Percentiles rank a stretch among this genome's conserved stretches.
Evolutionary conservation across 2,797 vertebrate species (phyloP).

Genomic region (Pachyuromys duprasi): DNA sequence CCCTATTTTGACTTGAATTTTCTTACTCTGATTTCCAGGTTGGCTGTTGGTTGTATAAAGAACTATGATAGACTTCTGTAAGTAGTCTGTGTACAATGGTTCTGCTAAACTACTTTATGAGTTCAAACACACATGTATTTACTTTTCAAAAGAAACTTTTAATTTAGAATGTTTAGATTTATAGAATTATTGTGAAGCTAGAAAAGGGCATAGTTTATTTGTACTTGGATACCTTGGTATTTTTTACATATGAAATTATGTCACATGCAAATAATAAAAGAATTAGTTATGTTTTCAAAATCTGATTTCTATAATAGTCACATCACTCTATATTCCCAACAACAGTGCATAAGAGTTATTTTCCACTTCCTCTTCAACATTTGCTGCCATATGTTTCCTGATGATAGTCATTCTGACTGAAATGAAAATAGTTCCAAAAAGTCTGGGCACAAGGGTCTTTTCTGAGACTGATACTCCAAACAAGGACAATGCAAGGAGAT

Average conservation of each 20-base stretch:
- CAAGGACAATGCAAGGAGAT: too few species aligned
- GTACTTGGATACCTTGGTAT: background rate
- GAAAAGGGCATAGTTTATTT: background rate
- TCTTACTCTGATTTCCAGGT: conserved; percentile 27
- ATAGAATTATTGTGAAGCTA: background rate
- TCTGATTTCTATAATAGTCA: background rate
- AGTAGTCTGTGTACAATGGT: background rate
- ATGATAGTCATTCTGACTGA: background rate
- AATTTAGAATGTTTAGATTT: conserved; percentile 7
- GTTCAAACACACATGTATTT: background rate
- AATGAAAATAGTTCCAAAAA: background rate
- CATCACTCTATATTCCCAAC: background rate
- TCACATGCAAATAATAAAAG: background rate
- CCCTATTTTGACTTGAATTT: background rate
- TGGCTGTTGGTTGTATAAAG: background rate
- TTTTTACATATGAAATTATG: background rate
- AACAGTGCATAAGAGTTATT: background rate
- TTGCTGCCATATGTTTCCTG: background rate
- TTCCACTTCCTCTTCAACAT: background rate
- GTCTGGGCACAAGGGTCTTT: too few species aligned
- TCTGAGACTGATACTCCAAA: too few species aligned
- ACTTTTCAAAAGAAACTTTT: background rate
- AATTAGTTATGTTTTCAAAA: conserved; percentile 1
- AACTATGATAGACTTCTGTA: background rate
- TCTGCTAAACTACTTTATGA: background rate